These are phyloP conservation scores for Drosophila tsacasi DNA, from an alignment of 1,140 invertebrate genomes.

Conservation along the genomic window DNA sequence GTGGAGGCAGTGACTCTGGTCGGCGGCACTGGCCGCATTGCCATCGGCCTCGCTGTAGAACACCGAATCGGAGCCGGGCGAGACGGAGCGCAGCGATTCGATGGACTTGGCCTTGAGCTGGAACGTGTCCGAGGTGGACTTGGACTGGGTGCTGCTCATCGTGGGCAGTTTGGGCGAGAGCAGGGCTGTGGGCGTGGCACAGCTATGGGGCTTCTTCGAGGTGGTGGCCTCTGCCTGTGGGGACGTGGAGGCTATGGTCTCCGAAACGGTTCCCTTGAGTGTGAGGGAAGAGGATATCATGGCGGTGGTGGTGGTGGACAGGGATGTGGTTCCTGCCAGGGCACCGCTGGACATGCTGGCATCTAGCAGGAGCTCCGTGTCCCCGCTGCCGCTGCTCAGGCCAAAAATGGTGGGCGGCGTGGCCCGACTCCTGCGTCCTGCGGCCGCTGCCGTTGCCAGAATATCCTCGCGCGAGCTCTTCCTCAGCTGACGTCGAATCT, in stretches of 20 bases:
- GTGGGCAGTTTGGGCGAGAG: constrained; percentile 59
- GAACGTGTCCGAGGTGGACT: constrained; percentile 85
- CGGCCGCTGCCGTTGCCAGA: constrained; percentile 49
- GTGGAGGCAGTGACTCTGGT: constrained; percentile 89
- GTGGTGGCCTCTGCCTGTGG: constrained; percentile 22
- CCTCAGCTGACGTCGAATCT: constrained; percentile 77
- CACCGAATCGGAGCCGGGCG: constrained; percentile 94
- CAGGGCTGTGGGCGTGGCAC: constrained; percentile 64
- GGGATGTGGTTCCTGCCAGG: not conserved
- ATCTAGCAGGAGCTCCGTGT: constrained; percentile 72
- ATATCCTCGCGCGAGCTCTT: constrained; percentile 78
- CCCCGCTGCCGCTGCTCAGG: constrained; percentile 68
- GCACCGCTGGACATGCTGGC: constrained; percentile 57
- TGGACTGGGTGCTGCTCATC: constrained; percentile 40
- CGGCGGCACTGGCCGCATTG: constrained; percentile 66
- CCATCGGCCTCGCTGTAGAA: constrained; percentile 93
- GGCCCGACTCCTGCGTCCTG: constrained; percentile 47
- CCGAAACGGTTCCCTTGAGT: constrained; percentile 22
- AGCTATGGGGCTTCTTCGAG: constrained; percentile 53
- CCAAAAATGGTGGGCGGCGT: constrained; percentile 57
- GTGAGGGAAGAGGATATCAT: not conserved
- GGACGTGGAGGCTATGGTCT: constrained; percentile 18
- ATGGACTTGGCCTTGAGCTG: constrained; percentile 93
- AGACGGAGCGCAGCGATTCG: constrained; percentile 93
- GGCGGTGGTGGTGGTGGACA: constrained; percentile 21